Conservation (phyloP, 2,113 vertebrate species). For the Calyptommatus sinebrachiatus region DNA sequence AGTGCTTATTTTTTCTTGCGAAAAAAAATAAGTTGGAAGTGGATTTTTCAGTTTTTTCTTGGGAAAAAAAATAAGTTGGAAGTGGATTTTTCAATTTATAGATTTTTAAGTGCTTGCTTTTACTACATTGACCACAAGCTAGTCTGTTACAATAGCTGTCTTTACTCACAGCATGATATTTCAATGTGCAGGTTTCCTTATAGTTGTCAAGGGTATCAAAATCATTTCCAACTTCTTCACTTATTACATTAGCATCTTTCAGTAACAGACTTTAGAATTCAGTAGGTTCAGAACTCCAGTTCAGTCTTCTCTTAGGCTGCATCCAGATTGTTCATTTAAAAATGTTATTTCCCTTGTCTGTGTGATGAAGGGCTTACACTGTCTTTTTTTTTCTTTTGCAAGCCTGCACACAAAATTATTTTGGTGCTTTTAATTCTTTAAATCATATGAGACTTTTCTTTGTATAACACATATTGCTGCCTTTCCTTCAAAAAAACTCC, state of each 20-base stretch:
- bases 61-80: neutral
- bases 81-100: neutral
- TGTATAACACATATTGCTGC: too few species aligned
- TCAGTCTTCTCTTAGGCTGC: too few species aligned
- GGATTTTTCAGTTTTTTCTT: neutral
- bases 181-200: neutral
- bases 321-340: too few species aligned
- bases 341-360: too few species aligned
- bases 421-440: too few species aligned
- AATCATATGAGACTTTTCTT: too few species aligned
- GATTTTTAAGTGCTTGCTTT: neutral
- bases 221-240: neutral
- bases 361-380: too few species aligned
- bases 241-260: neutral
- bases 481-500: too few species aligned
- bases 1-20: neutral
- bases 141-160: slow-evolving; percentile 14
- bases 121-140: neutral
- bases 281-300: neutral
- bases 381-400: too few species aligned
- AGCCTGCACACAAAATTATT: too few species aligned
- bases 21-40: neutral
- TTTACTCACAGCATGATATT: slow-evolving; percentile 4
- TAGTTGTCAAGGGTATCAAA: neutral
- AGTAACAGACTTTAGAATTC: neutral